Base-by-base conservation (phyloP, 2,797 vertebrate genomes). In the Lacerta viridis region DNA sequence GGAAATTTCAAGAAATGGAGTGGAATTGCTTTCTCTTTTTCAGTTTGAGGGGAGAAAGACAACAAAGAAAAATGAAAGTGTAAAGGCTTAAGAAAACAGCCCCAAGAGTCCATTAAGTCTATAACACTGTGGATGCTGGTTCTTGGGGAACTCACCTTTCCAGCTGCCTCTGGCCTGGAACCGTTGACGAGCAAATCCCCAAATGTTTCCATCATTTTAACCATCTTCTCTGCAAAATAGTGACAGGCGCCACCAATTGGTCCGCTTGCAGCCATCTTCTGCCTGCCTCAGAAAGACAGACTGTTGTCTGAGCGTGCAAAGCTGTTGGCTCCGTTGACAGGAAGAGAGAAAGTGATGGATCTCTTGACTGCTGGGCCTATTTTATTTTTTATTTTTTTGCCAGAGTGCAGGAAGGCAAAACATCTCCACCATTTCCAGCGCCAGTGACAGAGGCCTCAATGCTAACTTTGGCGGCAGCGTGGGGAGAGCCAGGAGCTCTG, bases 321-420 rank as follows among this genome's bases (percentile, higher is more conserved):
- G 39, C 25, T 0, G 0, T 1, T 5, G 9, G 4, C 23, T 10
- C 23, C 41, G 23, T 39, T 86, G 91, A 88, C 64, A 75, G 87
- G 81, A 33, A 86, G 72, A 36, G 87, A 61, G 39, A 74, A 68
- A 87, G 50, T 39, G 77, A 81, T 33, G 64, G 29, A 23, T 10
- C 7, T 68, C 27, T 61, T 61, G 7, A 69, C 82, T 3, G 0
- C 0, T 43, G 25, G 55, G 7, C n/a, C 89, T 88, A 3, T 7
- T 80, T 33, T 33, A 33, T 33, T 33, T 33, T 61, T 84, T 77
- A 88, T 91, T 92, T 55, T 55, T 92, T 90, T 92, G 88, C 84
- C 84, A 81, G 87, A 90, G 90, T 84, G 77, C 82, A 55, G 85
- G 88, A 78, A 93, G 90, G 81, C 86, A 46, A 46, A 80, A 75